These are phyloP conservation scores for Echiichthys vipera DNA, from an alignment of 2,797 vertebrate genomes.

Conservation along the genomic window DNA sequence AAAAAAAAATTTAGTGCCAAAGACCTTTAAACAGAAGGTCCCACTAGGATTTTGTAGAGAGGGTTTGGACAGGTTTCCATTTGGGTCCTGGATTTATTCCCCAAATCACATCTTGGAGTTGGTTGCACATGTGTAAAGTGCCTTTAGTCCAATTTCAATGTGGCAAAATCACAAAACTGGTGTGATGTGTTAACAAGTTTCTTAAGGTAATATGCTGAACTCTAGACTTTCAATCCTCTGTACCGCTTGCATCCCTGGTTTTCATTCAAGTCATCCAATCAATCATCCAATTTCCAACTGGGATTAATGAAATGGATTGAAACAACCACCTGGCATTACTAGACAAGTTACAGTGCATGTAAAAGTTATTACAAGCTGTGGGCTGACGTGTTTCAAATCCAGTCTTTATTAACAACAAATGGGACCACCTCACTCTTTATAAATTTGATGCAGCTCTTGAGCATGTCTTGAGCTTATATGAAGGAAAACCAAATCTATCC, in stretches of 20 bases:
- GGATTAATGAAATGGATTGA: not conserved
- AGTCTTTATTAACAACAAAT: not conserved
- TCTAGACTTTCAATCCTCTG: too few relatives aligned
- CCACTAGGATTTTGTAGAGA: not conserved
- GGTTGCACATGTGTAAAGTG: not conserved
- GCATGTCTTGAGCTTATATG: not conserved
- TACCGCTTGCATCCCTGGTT: not conserved
- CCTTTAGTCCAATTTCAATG: not conserved
- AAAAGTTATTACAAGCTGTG: not conserved
- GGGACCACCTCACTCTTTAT: not conserved
- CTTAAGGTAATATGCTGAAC: too few relatives aligned
- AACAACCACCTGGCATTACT: not conserved
- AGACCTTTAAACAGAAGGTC: not conserved
- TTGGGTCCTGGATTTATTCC: constrained; percentile 5
- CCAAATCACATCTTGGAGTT: constrained; percentile 6
- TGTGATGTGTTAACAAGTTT: not conserved
- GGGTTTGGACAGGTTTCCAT: not conserved
- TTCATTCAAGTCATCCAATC: not conserved
- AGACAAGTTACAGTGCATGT: not conserved
- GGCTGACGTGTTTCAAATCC: not conserved
- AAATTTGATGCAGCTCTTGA: not conserved
- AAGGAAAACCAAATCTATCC: not conserved
- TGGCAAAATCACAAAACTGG: not conserved
- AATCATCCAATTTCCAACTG: not conserved
- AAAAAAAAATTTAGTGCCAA: too few relatives aligned